phyloP scores from a whole-genome alignment of 64 coral and sea anemone genomes.

The Montipora efflorescens region DNA sequence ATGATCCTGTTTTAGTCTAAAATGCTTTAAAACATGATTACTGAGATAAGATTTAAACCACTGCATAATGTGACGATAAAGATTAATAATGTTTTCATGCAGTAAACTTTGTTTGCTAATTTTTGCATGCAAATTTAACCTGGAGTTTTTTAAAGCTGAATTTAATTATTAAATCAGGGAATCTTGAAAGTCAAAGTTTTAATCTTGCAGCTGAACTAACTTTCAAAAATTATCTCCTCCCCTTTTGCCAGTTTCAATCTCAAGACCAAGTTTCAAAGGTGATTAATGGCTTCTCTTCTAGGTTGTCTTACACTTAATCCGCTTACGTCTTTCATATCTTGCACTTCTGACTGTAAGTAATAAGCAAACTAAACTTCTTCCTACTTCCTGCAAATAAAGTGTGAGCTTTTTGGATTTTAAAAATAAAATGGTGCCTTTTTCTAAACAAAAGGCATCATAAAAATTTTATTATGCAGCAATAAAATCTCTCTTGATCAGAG shows the following conservation, averaged over 20 bases:
- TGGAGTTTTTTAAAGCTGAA: no score
- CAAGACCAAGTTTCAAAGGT: slow-evolving; percentile 61
- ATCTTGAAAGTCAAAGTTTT: neutral
- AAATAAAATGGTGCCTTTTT: neutral
- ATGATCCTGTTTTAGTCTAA: no score
- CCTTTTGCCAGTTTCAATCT: slow-evolving; percentile 37
- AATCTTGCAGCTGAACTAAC: slow-evolving; percentile 38
- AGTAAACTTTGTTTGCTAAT: no score
- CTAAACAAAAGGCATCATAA: no score
- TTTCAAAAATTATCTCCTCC: slow-evolving; percentile 40
- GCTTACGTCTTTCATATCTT: slow-evolving; percentile 85
- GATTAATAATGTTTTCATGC: no score
- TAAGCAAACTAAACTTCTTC: slow-evolving; percentile 24
- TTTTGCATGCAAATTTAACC: no score
- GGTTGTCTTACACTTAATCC: slow-evolving; percentile 82
- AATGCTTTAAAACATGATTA: no score
- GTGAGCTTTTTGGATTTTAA: neutral
- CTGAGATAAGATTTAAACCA: no score
- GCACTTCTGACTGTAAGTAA: slow-evolving; percentile 75
- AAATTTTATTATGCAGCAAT: no score
- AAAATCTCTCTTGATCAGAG: no score
- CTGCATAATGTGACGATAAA: no score
- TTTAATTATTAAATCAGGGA: neutral
- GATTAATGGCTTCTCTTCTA: slow-evolving; percentile 76
- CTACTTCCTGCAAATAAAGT: neutral